Percentiles rank a stretch among this genome's conserved stretches.
Evolutionary conservation across 2,888 invertebrate genomes (phyloP).

Genomic region (Diploptera punctata): DNA sequence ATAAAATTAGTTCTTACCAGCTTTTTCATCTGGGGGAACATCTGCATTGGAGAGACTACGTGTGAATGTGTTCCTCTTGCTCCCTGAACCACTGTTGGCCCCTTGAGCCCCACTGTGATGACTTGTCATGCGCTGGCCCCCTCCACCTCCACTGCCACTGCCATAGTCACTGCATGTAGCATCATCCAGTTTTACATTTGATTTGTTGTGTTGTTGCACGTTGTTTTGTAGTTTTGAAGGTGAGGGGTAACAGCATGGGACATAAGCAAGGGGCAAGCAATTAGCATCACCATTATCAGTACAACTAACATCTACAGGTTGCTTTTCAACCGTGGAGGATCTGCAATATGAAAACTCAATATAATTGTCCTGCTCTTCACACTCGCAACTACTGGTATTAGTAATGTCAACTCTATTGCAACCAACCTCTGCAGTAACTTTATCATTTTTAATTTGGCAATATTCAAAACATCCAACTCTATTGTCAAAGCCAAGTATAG

Average conservation of each 20-base stretch:
- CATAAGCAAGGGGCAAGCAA: conserved; percentile 27
- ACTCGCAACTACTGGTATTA: neutral
- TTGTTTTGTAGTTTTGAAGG: neutral
- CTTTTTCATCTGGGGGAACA: conserved; percentile 84
- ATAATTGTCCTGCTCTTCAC: neutral
- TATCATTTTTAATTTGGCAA: neutral
- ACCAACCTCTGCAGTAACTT: neutral
- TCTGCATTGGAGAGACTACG: conserved; percentile 84
- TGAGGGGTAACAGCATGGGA: conserved; percentile 13
- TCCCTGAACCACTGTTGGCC: conserved; percentile 56
- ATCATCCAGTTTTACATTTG: neutral
- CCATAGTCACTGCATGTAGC: conserved; percentile 35
- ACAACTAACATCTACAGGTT: neutral
- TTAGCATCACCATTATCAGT: conserved; percentile 24
- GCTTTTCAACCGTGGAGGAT: neutral
- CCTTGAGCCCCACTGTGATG: conserved; percentile 41
- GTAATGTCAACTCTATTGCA: neutral
- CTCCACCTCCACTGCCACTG: conserved; percentile 57
- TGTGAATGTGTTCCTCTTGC: conserved; percentile 63
- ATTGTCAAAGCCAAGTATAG: neutral
- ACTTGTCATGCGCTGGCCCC: conserved; percentile 37
- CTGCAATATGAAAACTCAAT: conserved; percentile 9
- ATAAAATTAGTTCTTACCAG: no score
- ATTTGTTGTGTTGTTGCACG: conserved; percentile 6
- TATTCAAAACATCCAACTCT: neutral